Conservation (phyloP, 2,113 vertebrate genomes). For the Syrmaticus mikado region DNA sequence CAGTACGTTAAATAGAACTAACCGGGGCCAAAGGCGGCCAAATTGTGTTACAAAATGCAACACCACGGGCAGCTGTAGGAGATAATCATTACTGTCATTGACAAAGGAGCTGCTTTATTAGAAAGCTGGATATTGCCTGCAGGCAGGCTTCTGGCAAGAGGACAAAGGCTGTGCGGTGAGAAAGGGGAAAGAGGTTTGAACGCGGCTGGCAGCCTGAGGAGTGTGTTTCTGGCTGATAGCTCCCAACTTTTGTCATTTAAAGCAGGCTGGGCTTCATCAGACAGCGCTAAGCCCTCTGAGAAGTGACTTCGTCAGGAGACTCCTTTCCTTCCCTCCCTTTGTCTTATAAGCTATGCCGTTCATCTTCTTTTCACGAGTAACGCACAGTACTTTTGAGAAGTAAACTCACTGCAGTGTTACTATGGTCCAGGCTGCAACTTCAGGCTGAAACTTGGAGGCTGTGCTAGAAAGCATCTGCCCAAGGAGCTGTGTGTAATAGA, state of each 20-base stretch:
- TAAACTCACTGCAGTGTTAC: not conserved
- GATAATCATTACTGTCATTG: conserved; percentile 81
- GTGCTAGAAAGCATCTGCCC: not conserved
- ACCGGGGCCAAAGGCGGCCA: conserved; percentile 81
- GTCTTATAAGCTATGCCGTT: not conserved
- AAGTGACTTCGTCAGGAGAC: not conserved
- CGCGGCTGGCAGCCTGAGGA: not conserved
- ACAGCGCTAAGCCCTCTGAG: not conserved
- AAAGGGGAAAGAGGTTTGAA: conserved; percentile 38
- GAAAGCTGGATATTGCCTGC: conserved; percentile 79
- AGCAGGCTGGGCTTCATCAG: conserved; percentile 12
- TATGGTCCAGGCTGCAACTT: not conserved
- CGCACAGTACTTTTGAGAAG: not conserved
- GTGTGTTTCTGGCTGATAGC: conserved; percentile 46
- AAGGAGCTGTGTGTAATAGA: fast-evolving
- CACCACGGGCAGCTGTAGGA: conserved; percentile 84
- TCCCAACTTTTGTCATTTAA: conserved; percentile 67
- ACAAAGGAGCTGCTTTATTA: conserved; percentile 86
- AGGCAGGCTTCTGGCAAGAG: conserved; percentile 78
- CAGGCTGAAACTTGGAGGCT: not conserved
- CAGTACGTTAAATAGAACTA: conserved; percentile 84
- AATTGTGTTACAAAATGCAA: conserved; percentile 87
- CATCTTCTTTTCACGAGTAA: not conserved
- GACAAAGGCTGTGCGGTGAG: conserved; percentile 75
- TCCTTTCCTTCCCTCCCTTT: not conserved